Evolutionary conservation across 2,797 vertebrate species (phyloP).

Genomic region (Poeciliopsis gracilis): DNA sequence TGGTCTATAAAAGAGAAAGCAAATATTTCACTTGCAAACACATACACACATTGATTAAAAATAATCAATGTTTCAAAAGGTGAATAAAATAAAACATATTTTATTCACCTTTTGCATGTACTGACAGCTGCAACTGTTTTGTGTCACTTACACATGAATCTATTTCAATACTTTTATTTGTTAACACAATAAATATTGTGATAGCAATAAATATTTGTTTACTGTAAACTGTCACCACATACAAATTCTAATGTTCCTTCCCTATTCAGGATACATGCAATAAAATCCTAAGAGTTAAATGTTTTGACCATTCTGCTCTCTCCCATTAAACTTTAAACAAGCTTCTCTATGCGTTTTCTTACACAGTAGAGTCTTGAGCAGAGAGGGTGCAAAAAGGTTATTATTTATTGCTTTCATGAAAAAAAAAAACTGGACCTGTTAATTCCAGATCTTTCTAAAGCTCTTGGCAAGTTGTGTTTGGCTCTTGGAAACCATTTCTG

Average conservation of each 20-base stretch:
- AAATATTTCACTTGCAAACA: constrained; percentile 25
- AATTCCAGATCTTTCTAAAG: not conserved
- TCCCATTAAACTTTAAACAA: not conserved
- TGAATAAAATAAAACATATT: not conserved
- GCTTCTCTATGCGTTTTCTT: not conserved
- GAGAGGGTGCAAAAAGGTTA: not conserved
- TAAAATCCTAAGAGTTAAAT: not conserved
- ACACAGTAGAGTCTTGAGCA: not conserved
- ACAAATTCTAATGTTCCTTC: not conserved
- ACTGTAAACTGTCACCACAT: not conserved
- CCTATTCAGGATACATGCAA: not conserved
- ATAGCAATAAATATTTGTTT: constrained; percentile 1
- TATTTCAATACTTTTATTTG: not conserved
- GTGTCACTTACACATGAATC: constrained; percentile 6
- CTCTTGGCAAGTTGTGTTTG: not conserved
- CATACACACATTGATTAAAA: not conserved
- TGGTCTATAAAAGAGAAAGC: constrained; percentile 19
- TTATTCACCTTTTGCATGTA: constrained; percentile 19
- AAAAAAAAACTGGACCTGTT: not conserved
- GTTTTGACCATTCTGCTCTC: not conserved
- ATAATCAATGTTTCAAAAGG: no score
- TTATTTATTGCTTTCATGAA: not conserved
- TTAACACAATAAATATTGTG: constrained; percentile 8
- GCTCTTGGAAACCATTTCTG: not conserved
- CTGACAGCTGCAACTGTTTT: constrained; percentile 14